Evolutionary conservation across 2,113 vertebrate species (phyloP), one percentile per base, ranked within the genome.

Genomic region (Vidua chalybeata): DNA sequence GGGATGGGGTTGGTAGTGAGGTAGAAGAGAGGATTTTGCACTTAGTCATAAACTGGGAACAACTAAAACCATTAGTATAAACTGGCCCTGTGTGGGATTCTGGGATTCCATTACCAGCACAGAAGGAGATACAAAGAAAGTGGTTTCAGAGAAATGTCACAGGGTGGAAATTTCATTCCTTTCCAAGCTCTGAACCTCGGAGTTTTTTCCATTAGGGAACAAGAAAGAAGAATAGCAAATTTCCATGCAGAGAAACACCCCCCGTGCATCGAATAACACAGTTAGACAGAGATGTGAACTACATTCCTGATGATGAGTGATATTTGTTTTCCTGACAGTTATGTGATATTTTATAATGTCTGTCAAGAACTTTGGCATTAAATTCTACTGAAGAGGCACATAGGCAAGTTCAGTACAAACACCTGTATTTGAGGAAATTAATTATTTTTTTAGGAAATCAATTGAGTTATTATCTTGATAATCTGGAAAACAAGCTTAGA

Each of bases 31-130:
- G 28, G 55, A 45, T 62, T 96, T 96, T 94, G 63, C 87, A 74
- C 90, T 94, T 94, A 94, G 85, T 92, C 95, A 93, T 62, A 68
- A 83, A 26, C 71, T 93, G 33, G 39, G 48, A 59, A 52, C 90
- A 86, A 93, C 67, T 92, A 84, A 93, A 94, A 90, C 75, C 76
- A 67, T 92, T 81, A 90, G 63, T 86, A 59, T 22, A 63, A 54
- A 30, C 30, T 66, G 63, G 26, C 31, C 85, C 37, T 48, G 33
- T 76, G 71, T 21, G 74, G 55, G 78, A 83, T 95, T 84, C 62
- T 21, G 74, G 55, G 78, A 83, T 95, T 84, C 62, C 72, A 71
- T 94, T 92, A 63, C 77, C 71, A 94, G 77, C 52, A 85, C n/a
- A 85, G 49, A 73, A 81, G 45, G 69, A 90, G 56, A 87, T n/a